Percentiles rank a stretch among this genome's conserved stretches.
phyloP scores from a whole-genome alignment of 1,140 invertebrate species.

The Reticulitermes speratus region DNA sequence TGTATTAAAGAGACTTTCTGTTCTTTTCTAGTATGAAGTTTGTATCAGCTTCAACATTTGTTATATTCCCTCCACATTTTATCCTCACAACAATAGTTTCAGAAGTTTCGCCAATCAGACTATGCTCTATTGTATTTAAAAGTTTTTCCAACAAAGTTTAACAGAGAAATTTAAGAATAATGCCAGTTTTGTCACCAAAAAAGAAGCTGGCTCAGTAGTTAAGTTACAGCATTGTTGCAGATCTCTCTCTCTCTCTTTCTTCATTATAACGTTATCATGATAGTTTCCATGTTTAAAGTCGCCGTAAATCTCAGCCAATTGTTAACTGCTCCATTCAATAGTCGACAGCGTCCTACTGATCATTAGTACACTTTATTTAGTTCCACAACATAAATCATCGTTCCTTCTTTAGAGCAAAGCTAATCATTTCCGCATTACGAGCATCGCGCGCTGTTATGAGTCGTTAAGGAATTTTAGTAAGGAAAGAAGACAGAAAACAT shows the following conservation, averaged over 20 bases:
- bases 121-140: too few species aligned
- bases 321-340: background rate
- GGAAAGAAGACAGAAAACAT: background rate
- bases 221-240: too few species aligned
- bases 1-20: too few species aligned
- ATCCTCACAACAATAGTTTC: too few species aligned
- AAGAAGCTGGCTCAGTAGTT: too few species aligned
- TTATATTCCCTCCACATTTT: too few species aligned
- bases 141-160: too few species aligned
- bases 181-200: too few species aligned
- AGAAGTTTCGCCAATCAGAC: too few species aligned
- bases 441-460: background rate
- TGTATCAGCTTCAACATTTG: too few species aligned
- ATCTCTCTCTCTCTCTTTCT: background rate
- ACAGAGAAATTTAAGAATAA: too few species aligned
- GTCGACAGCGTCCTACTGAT: background rate
- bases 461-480: background rate
- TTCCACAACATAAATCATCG: background rate
- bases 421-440: background rate
- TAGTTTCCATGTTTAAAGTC: background rate
- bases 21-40: too few species aligned
- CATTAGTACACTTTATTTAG: background rate
- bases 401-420: background rate
- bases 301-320: constrained; percentile 6
- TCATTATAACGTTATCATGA: background rate